Conservation (phyloP, 2,888 invertebrate species). For the Alloplasta piceator region DNA sequence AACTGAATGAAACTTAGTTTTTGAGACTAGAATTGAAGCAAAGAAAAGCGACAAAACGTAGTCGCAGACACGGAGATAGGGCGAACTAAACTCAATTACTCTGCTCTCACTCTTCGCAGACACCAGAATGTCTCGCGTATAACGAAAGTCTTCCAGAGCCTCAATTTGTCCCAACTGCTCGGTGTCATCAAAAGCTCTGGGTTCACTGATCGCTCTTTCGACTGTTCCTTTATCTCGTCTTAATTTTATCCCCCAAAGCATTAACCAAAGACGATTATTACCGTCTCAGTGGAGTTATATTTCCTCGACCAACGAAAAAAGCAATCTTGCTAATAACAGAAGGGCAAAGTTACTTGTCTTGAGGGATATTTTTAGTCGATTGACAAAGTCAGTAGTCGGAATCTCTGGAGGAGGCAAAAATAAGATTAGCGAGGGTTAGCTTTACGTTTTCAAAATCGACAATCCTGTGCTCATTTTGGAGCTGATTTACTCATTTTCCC, state of each 20-base stretch:
- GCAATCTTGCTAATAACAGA: not conserved
- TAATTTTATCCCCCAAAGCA: not conserved
- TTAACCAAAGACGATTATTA: conserved; percentile 8
- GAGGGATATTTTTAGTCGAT: too few relatives aligned
- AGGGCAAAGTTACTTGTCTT: too few relatives aligned
- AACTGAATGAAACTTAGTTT: too few relatives aligned
- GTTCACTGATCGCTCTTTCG: conserved; percentile 13
- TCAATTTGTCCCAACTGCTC: conserved; percentile 34
- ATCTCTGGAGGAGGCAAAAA: too few relatives aligned
- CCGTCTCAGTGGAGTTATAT: not conserved
- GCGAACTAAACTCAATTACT: conserved; percentile 24
- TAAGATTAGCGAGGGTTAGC: too few relatives aligned
- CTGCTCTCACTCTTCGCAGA: conserved; percentile 4
- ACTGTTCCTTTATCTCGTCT: conserved; percentile 8
- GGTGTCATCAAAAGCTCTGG: conserved; percentile 8
- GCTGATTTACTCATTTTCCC: too few relatives aligned
- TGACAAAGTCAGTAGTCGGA: too few relatives aligned
- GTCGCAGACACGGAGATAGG: not conserved
- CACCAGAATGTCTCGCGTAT: conserved; percentile 16
- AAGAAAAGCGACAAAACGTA: conserved; percentile 5
- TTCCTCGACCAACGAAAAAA: not conserved
- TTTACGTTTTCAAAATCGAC: too few relatives aligned
- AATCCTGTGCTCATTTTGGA: too few relatives aligned
- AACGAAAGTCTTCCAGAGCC: conserved; percentile 29
- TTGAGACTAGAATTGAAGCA: not conserved